phyloP scores from a whole-genome alignment of 92 coral and sea anemone species.

The Metridium senile region DNA sequence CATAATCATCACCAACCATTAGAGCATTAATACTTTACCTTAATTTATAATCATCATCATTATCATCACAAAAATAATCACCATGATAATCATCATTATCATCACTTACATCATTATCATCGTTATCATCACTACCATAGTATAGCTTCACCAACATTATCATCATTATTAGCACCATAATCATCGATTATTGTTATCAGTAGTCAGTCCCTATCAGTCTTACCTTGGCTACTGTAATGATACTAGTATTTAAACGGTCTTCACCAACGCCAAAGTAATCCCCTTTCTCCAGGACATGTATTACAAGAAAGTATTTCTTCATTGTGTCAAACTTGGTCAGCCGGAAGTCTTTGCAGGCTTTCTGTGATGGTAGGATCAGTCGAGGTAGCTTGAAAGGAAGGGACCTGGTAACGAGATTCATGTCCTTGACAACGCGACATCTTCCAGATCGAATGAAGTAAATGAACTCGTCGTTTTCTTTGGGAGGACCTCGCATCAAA shows the following conservation, averaged over 20 bases:
- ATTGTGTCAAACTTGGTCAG: constrained; percentile 46
- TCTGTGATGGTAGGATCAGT: constrained; percentile 68
- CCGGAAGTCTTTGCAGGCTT: constrained; percentile 19
- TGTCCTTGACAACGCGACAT: constrained; percentile 83
- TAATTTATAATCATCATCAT: neutral
- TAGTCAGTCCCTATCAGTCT: neutral
- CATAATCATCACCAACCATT: neutral
- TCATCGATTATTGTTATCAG: neutral
- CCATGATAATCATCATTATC: neutral
- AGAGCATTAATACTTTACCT: neutral
- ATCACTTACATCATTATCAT: neutral
- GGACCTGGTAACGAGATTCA: constrained; percentile 65
- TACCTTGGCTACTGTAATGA: constrained; percentile 79
- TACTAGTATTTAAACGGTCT: constrained; percentile 58
- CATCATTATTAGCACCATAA: neutral
- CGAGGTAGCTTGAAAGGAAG: constrained; percentile 61
- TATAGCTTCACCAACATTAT: neutral
- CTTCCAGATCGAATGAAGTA: constrained; percentile 82
- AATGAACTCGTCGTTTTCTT: constrained; percentile 64
- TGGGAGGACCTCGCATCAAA: constrained; percentile 47
- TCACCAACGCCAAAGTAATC: constrained; percentile 92
- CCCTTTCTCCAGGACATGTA: constrained; percentile 60
- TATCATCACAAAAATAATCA: neutral
- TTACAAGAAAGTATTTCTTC: constrained; percentile 63
- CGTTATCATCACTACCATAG: neutral